Evolutionary conservation across 2,113 vertebrate species (phyloP), one percentile per base, ranked within the genome.

Genomic region (Burhinus bistriatus): DNA sequence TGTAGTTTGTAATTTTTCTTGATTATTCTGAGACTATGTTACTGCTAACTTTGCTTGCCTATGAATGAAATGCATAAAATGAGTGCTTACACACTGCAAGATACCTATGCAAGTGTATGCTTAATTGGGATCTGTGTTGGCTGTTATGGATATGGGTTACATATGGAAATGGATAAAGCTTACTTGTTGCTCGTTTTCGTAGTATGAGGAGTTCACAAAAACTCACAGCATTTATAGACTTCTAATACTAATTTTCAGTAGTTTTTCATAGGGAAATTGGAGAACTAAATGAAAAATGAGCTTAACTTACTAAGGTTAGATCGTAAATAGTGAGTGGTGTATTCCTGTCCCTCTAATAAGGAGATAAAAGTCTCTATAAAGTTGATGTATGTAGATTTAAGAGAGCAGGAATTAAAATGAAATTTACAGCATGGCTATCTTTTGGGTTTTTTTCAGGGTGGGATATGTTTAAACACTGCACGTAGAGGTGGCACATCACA

Each of bases 371-470:
- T 62, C 40, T 75, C 10, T 8, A 22, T 61, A 15, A 71, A 57
- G 27, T 34, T 40, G 10, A 59, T 77, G 1, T n/a, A 22, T 21
- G 8, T n/a, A 80, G 40, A 62, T 54, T 58, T 52, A 79, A 55
- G 51, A 52, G 19, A 54, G 14, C 9, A 18, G 29, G 22, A 84
- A 27, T 58, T 78, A 49, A 75, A 89, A 81, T 51, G 3, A 85
- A 75, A 47, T 73, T 81, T 91, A 22, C 19, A n/a, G 7, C n/a
- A 38, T 62, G 32, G 8, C 8, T 89, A 1, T 54, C 8, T 62
- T 55, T 11, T 51, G 12, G 4, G 0, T 2, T 45, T 70, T 61
- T 27, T 25, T 21, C 8, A 14, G 6, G 1, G 3, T 62, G 10
- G 7, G 18, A 8, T 68, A 18, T 40, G 34, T 92, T 87, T 47